phyloP scores from a whole-genome alignment of 2,113 vertebrate genomes.

The Scytalopus superciliaris region DNA sequence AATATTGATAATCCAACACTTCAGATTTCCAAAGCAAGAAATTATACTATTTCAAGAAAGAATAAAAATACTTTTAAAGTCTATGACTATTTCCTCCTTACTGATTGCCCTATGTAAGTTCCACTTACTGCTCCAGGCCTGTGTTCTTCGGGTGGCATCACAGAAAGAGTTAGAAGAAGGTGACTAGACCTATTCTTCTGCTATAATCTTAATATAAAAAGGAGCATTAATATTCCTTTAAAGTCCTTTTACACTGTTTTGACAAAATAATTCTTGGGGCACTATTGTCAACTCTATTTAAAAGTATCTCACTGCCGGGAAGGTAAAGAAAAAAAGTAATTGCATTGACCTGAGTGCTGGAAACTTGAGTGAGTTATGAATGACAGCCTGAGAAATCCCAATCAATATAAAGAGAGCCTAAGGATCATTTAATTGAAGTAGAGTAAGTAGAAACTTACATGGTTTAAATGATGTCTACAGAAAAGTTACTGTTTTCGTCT shows the following conservation, averaged over 20 bases:
- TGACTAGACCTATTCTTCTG: background rate
- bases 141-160: background rate
- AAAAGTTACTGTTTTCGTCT: slow-evolving; percentile 47
- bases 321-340: background rate
- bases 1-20: background rate
- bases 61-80: background rate
- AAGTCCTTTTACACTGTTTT: background rate
- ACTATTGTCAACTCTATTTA: background rate
- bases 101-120: background rate
- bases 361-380: slow-evolving; percentile 25
- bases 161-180: background rate
- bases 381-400: slow-evolving; percentile 20
- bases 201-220: background rate
- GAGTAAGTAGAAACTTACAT: slow-evolving; percentile 49
- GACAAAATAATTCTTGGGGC: background rate
- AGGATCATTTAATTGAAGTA: slow-evolving; percentile 39
- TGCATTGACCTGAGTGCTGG: background rate
- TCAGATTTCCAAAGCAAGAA: background rate
- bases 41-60: background rate
- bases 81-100: background rate
- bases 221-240: background rate
- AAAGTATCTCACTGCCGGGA: background rate
- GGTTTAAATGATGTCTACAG: slow-evolving; percentile 39
- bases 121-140: background rate
- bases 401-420: slow-evolving; percentile 37